phyloP scores from a whole-genome alignment of 2,797 vertebrate genomes.

The Acrossocheilus fasciatus region DNA sequence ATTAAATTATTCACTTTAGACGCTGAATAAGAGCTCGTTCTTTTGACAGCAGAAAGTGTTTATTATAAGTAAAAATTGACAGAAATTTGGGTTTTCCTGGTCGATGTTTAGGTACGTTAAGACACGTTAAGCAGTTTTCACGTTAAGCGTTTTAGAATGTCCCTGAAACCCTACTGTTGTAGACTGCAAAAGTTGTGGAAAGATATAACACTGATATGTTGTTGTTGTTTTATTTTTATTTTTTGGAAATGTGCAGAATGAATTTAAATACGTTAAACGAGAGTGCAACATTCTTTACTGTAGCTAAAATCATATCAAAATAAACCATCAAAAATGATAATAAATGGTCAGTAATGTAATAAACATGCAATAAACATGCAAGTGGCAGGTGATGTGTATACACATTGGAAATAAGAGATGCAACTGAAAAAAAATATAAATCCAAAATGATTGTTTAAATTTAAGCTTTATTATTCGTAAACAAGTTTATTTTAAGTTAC shows the following conservation, averaged over 20 bases:
- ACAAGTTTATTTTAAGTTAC: background rate
- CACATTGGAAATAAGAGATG: background rate
- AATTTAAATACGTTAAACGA: background rate
- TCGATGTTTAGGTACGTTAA: no score
- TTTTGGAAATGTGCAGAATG: background rate
- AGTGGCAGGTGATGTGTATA: background rate
- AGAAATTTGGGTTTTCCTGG: no score
- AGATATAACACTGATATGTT: background rate
- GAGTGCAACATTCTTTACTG: no score
- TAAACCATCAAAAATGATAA: background rate
- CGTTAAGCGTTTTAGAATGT: no score
- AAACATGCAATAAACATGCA: background rate
- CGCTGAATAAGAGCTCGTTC: no score
- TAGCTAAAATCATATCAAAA: background rate
- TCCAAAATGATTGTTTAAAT: background rate
- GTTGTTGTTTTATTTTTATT: background rate
- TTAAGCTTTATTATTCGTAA: background rate
- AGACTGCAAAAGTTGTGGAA: background rate
- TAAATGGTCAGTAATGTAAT: background rate
- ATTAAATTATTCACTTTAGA: no score
- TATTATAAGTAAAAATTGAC: no score
- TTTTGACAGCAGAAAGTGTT: no score
- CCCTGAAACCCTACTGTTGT: background rate
- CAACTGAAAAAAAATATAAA: background rate
- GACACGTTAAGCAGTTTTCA: no score